Conservation (phyloP, 2,113 vertebrate genomes). For the Odobenus rosmarus region DNA sequence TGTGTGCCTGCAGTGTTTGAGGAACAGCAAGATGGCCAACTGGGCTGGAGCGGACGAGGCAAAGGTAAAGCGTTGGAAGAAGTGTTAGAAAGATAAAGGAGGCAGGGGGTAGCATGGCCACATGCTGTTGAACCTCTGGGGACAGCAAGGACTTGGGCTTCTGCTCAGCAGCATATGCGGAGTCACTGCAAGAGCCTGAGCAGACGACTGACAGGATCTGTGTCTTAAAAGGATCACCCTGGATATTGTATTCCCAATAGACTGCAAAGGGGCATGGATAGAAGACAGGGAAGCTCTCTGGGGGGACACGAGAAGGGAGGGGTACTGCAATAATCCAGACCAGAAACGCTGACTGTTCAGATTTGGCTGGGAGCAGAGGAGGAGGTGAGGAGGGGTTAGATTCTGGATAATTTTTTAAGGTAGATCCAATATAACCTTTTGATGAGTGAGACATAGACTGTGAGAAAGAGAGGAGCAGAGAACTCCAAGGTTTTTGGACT, state of each 20-base stretch:
- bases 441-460: not conserved
- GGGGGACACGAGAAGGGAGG: too few species aligned
- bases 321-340: not conserved
- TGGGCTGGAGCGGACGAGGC: not conserved
- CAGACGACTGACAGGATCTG: not conserved
- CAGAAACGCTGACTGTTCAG: not conserved
- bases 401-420: not conserved
- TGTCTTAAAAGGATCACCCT: not conserved
- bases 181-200: not conserved
- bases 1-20: not conserved
- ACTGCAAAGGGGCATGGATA: too few species aligned
- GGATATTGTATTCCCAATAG: too few species aligned
- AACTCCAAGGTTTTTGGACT: not conserved
- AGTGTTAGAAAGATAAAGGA: not conserved
- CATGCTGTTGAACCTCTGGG: not conserved
- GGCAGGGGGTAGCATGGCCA: not conserved
- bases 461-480: not conserved
- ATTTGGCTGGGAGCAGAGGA: not conserved
- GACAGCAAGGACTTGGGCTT: not conserved
- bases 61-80: not conserved
- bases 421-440: not conserved
- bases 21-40: not conserved
- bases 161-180: rapidly evolving
- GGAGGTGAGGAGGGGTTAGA: not conserved
- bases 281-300: not conserved